Evolutionary conservation across 2,113 vertebrate species (phyloP).

Genomic region (Oryctolagus cuniculus): mOryCun1.1 NC_091439.1:11582501-11583000

Average conservation of each 20-base stretch:
- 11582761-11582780: neutral
- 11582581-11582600: neutral
- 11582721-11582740: neutral
- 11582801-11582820: neutral
- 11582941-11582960: neutral
- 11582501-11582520: neutral
- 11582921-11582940: neutral
- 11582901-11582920: neutral
- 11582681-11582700: neutral
- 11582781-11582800: neutral
- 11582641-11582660: accelerated
- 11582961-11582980: too few relatives aligned
- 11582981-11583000: accelerated
- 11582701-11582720: neutral
- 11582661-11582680: accelerated
- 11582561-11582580: too few relatives aligned
- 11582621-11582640: neutral
- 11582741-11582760: neutral
- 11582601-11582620: neutral
- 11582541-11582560: accelerated
- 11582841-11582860: neutral
- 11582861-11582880: neutral
- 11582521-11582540: accelerated
- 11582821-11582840: neutral
- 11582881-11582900: accelerated